A percentile compares a stretch with the other conserved stretches of the same genome.
phyloP scores from a whole-genome alignment of 1,140 invertebrate genomes.

The Thaumatotibia leucotreta region DNA sequence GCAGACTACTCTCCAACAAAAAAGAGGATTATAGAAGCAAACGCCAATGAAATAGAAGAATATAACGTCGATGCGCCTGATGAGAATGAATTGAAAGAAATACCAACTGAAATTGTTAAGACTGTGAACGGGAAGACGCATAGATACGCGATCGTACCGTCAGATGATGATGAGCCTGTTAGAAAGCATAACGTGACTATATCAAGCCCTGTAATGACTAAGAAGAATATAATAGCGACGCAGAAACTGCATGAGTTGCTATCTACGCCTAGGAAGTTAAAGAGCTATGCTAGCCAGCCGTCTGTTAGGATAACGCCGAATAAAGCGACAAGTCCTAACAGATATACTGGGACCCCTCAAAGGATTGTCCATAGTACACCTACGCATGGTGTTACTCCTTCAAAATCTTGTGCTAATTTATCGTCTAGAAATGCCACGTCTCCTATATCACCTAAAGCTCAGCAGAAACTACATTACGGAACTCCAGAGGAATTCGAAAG shows the following conservation, averaged over 20 bases:
- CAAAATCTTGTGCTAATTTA: slow-evolving; percentile 68
- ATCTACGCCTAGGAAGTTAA: slow-evolving; percentile 82
- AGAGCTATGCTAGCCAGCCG: slow-evolving; percentile 71
- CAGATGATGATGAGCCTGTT: slow-evolving; percentile 69
- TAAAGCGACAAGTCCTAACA: slow-evolving; percentile 46
- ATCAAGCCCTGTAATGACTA: slow-evolving; percentile 63
- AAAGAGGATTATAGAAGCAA: slow-evolving; percentile 76
- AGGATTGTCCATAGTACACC: slow-evolving; percentile 65
- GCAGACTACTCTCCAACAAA: slow-evolving; percentile 77
- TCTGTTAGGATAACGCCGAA: slow-evolving; percentile 66
- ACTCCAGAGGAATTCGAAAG: slow-evolving; percentile 50
- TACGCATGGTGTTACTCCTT: slow-evolving; percentile 61
- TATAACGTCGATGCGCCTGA: slow-evolving; percentile 78
- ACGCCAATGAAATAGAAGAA: slow-evolving; percentile 72
- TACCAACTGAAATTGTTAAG: slow-evolving; percentile 78
- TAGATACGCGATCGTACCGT: slow-evolving; percentile 80
- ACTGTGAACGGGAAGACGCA: slow-evolving; percentile 78
- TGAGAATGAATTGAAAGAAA: slow-evolving; percentile 76
- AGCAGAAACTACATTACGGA: slow-evolving; percentile 77
- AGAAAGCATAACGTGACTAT: slow-evolving; percentile 63
- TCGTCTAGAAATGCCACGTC: slow-evolving; percentile 48
- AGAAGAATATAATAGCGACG: slow-evolving; percentile 81
- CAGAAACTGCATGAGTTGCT: slow-evolving; percentile 85
- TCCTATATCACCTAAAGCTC: slow-evolving; percentile 72
- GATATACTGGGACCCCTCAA: slow-evolving; percentile 60